phyloP scores from a whole-genome alignment of 2,113 vertebrate species.

The Nesoenas mayeri region DNA sequence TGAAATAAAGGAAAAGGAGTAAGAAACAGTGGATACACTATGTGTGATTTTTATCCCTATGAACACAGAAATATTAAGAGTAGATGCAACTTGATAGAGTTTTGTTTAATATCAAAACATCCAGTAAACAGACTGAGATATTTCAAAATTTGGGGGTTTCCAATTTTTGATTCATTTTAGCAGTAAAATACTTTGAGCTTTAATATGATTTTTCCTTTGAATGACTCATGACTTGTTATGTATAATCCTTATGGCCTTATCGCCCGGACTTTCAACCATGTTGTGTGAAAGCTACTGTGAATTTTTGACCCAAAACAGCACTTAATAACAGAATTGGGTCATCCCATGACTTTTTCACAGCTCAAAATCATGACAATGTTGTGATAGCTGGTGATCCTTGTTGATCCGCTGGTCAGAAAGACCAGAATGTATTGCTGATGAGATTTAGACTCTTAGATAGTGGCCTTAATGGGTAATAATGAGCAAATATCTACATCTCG shows the following conservation, averaged over 20 bases:
- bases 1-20: slow-evolving; percentile 61
- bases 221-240: not conserved
- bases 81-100: not conserved
- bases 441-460: not conserved
- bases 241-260: not conserved
- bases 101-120: not conserved
- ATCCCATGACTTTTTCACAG: not conserved
- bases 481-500: not conserved
- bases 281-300: not conserved
- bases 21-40: not conserved
- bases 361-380: not conserved
- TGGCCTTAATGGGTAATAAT: not conserved
- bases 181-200: not conserved
- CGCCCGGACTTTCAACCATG: too few species aligned
- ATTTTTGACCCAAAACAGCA: not conserved
- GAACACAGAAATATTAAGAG: slow-evolving; percentile 1
- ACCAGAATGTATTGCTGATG: not conserved
- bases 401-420: not conserved
- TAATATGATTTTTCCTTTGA: not conserved
- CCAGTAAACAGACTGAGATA: not conserved
- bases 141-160: not conserved
- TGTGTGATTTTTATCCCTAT: not conserved
- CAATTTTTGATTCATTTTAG: not conserved
- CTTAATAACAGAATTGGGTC: not conserved
- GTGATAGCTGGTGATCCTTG: not conserved